Conservation (phyloP, 2,113 vertebrate species). For the Gymnorhina tibicen region DNA sequence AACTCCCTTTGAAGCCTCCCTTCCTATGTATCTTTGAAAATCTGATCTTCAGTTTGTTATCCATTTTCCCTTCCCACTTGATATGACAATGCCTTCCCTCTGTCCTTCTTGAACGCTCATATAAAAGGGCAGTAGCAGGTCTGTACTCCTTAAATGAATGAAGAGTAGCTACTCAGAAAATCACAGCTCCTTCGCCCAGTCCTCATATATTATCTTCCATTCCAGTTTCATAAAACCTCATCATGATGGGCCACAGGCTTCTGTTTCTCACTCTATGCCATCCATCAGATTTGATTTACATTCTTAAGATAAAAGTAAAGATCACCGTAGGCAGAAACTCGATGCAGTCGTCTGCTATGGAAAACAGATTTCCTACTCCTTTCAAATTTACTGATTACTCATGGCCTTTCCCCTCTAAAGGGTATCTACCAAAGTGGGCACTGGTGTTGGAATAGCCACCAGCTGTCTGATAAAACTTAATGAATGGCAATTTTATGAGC, state of each 20-base stretch:
- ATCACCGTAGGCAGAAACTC: background rate
- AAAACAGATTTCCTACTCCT: background rate
- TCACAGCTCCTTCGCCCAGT: background rate
- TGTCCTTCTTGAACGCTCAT: background rate
- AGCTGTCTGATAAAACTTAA: background rate
- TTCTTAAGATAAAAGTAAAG: background rate
- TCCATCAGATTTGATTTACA: background rate
- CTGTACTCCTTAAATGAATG: background rate
- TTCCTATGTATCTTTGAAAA: constrained; percentile 52
- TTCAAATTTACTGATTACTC: background rate
- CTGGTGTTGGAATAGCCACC: background rate
- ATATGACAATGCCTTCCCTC: background rate
- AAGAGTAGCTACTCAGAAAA: background rate
- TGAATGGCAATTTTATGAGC: background rate
- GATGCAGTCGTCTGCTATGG: background rate
- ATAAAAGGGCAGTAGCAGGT: background rate
- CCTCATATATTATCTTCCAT: background rate
- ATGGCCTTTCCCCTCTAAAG: background rate
- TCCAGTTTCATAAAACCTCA: background rate
- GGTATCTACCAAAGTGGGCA: background rate
- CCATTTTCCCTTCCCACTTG: background rate
- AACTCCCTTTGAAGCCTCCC: constrained; percentile 25
- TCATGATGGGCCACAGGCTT: background rate
- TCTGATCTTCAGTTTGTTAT: constrained; percentile 28
- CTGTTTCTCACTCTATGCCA: background rate